A percentile compares a stretch with the other conserved stretches of the same genome.
Evolutionary conservation across 2,113 vertebrate species (phyloP).

Genomic region (Glaucomys volans): DNA sequence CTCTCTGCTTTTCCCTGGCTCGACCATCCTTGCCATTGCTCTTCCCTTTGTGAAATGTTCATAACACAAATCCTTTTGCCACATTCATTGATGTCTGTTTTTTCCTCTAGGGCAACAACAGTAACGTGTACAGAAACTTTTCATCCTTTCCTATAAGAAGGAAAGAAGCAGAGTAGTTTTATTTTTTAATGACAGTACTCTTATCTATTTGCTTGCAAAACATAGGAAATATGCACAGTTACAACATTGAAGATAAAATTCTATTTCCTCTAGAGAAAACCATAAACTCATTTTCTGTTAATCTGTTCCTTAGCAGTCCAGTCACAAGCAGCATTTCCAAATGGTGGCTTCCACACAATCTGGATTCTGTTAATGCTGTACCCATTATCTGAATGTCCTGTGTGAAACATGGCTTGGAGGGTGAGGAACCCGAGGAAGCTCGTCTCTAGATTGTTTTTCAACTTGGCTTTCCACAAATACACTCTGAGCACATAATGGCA

Average conservation of each 20-base stretch:
- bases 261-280: background rate
- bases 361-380: background rate
- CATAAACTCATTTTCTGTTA: background rate
- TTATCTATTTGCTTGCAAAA: background rate
- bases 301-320: background rate
- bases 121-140: background rate
- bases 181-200: background rate
- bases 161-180: background rate
- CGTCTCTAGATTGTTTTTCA: background rate
- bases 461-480: background rate
- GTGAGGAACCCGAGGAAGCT: background rate
- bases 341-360: background rate
- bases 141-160: background rate
- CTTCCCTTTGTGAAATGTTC: background rate
- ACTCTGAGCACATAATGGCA: background rate
- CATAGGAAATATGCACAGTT: background rate
- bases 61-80: background rate
- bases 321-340: background rate
- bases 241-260: conserved; percentile 7
- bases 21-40: background rate
- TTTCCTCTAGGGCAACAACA: background rate
- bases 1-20: background rate
- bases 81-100: background rate
- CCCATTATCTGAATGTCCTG: background rate
- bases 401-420: background rate